Percentiles rank a stretch among this genome's conserved stretches.
These are phyloP conservation scores for Meloe dianella DNA, from an alignment of 2,888 invertebrate genomes.

Conservation along the genomic window DNA sequence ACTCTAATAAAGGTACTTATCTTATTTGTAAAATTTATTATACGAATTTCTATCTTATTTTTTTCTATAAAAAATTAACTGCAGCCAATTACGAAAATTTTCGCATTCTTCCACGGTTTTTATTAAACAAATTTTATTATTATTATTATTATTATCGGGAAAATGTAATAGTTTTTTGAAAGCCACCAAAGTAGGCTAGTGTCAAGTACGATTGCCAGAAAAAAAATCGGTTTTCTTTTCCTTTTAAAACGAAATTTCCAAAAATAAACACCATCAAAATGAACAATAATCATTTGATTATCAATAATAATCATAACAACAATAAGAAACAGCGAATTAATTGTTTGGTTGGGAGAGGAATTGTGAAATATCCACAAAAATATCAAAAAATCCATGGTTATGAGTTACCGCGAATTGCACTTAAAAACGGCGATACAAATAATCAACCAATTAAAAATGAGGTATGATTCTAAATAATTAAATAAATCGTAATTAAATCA, in stretches of 20 bases:
- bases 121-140: not conserved
- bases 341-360: not conserved
- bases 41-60: too few species aligned
- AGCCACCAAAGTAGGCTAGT: slow-evolving; percentile 24
- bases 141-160: not conserved
- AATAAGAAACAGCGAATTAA: slow-evolving; percentile 13
- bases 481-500: too few species aligned
- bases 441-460: slow-evolving; percentile 42
- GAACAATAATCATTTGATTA: slow-evolving; percentile 38
- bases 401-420: slow-evolving; percentile 54
- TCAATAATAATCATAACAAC: slow-evolving; percentile 36
- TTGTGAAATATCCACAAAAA: slow-evolving; percentile 36
- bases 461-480: too few species aligned
- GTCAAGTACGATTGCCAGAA: slow-evolving; percentile 13
- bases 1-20: too few species aligned
- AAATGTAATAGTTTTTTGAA: not conserved
- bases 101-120: not conserved
- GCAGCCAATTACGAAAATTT: not conserved
- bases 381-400: slow-evolving; percentile 42
- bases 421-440: slow-evolving; percentile 52
- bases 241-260: not conserved
- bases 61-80: too few species aligned
- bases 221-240: not conserved
- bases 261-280: slow-evolving; percentile 15
- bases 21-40: too few species aligned